Base-by-base conservation (phyloP, 64 coral and sea anemone genomes). In the Stylophora pistillata region DNA sequence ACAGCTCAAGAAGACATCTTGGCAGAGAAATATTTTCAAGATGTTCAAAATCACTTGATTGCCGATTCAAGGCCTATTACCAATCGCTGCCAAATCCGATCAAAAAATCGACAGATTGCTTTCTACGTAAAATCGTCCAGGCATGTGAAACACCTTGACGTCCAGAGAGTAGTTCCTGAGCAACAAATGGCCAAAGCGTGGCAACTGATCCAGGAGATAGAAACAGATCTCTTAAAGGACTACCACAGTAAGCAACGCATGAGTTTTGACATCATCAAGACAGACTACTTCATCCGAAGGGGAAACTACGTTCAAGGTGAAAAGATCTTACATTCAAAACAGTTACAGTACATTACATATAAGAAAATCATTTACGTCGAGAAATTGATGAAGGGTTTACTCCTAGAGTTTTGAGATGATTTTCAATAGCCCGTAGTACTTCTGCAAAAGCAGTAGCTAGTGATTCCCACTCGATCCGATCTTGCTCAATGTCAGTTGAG, bases 241-340 rank as follows among this genome's bases (percentile, higher is more conserved):
- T 82, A 82, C 58, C 58, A 30, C 10, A 82, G 37, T 16, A 82
- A 82, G 18, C 29, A 57, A 33, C 58, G 62, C 29, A 12, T 82
- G 17, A 82, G 29, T 23, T 82, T 82, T 30, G 58, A 82, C 16
- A 82, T 82, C 56, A 18, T 82, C 30, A 82, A 82, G 15, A 82
- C 78, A 17, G 78, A 82, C 64, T 82, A 64, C 58, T 63, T 23
- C 78, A 82, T 82, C 12, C 28, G 78, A 18, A 37, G 30, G 34
- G 20, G 32, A 32, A 65, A 64, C 30, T 82, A 23, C 37, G 78
- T n/a, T 23, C 57, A n/a, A 64, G 78, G 78, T 82, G n/a, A 78
- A 54, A 14, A 78, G 3, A 57, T 11, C 1, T 78, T 47, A 20
- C 0, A 75, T 26, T 1, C 9, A 26, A 71, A 6, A 76, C 18